Conservation (phyloP, 2,888 invertebrate genomes). For the Ophonus ardosiacus region DNA sequence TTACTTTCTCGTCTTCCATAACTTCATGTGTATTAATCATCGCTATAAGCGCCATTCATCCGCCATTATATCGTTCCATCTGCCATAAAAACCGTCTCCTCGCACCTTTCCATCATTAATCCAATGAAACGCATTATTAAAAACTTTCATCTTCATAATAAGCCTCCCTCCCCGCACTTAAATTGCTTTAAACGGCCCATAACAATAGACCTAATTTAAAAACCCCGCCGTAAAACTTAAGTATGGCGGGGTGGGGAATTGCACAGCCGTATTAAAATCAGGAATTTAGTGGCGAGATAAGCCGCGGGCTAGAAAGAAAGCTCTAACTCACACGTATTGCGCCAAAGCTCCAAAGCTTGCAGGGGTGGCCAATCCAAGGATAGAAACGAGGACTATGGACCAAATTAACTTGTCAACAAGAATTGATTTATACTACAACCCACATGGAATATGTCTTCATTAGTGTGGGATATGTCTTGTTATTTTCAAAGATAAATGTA, state of each 20-base stretch:
- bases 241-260: conserved; percentile 66
- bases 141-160: conserved; percentile 62
- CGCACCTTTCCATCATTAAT: conserved; percentile 51
- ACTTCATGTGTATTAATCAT: background rate
- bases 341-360: background rate
- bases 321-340: conserved; percentile 74
- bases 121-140: conserved; percentile 61
- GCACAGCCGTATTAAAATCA: conserved; percentile 77
- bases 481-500: conserved; percentile 31
- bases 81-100: conserved; percentile 19
- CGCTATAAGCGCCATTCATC: conserved; percentile 8
- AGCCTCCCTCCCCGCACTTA: conserved; percentile 66
- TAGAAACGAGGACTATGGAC: background rate
- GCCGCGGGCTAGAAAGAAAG: conserved; percentile 76
- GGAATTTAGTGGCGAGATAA: conserved; percentile 79
- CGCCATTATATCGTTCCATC: conserved; percentile 23
- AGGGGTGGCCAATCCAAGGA: conserved; percentile 16
- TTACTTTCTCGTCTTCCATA: background rate
- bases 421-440: background rate
- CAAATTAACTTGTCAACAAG: conserved; percentile 28
- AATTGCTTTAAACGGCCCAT: conserved; percentile 74
- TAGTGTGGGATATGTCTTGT: background rate
- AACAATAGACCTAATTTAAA: conserved; percentile 76
- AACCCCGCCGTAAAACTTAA: conserved; percentile 74
- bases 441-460: background rate